Evolutionary conservation across 2,888 invertebrate genomes (phyloP).

Genomic region (Euclidia mi): DNA sequence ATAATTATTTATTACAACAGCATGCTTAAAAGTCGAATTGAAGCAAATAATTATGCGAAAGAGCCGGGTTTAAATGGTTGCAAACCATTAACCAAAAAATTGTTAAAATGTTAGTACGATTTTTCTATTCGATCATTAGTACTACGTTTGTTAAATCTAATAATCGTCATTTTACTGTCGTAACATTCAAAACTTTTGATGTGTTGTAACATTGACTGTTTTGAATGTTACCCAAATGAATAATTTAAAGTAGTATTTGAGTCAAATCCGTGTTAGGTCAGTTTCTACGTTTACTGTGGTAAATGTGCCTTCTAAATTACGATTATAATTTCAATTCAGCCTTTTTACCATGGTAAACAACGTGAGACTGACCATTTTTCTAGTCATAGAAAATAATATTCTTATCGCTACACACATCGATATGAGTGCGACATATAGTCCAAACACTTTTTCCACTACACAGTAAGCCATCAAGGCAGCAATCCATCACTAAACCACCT

Average conservation of each 20-base stretch:
- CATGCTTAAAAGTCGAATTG: constrained; percentile 30
- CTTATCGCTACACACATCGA: constrained; percentile 36
- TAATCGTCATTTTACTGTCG: constrained; percentile 18
- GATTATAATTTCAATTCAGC: too few relatives aligned
- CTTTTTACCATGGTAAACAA: background rate
- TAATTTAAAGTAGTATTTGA: constrained; percentile 17
- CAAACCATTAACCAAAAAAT: constrained; percentile 21
- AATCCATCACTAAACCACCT: constrained; percentile 41
- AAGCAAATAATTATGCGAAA: constrained; percentile 35
- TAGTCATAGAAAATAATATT: constrained; percentile 32
- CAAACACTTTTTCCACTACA: constrained; percentile 27
- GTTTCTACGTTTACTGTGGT: constrained; percentile 8
- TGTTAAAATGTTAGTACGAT: constrained; percentile 61
- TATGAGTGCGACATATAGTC: constrained; percentile 27
- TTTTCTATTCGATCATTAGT: constrained; percentile 68
- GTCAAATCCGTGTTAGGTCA: constrained; percentile 38
- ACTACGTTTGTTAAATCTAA: constrained; percentile 50
- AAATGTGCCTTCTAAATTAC: background rate
- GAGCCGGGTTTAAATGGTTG: constrained; percentile 15
- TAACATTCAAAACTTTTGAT: constrained; percentile 14
- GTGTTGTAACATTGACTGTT: background rate
- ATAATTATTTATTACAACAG: too few relatives aligned
- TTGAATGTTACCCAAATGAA: constrained; percentile 16
- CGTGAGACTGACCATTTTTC: constrained; percentile 24
- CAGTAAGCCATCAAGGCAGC: constrained; percentile 33